Evolutionary conservation across 2,888 invertebrate genomes (phyloP).

Genomic region (Blastobasis adustella): DNA sequence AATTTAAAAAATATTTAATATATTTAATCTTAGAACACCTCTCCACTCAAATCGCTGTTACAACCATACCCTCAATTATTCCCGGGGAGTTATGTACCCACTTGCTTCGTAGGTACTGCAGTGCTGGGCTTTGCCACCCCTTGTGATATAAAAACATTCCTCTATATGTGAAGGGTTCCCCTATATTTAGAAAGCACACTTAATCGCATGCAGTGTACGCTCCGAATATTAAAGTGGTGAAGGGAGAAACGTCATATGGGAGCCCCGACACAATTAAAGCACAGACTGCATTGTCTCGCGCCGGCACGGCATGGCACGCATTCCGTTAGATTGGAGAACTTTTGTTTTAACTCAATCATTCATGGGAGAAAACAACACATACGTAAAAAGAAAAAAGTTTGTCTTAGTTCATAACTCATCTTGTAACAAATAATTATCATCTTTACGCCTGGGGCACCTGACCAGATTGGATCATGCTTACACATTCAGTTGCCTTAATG

Average conservation of each 20-base stretch:
- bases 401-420: too few relatives aligned
- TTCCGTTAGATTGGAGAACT: slow-evolving; percentile 41
- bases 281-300: slow-evolving; percentile 40
- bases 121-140: slow-evolving; percentile 37
- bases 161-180: slow-evolving; percentile 52
- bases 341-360: neutral
- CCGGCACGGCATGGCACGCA: slow-evolving; percentile 21
- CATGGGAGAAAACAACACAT: too few relatives aligned
- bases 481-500: too few relatives aligned
- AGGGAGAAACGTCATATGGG: slow-evolving; percentile 67
- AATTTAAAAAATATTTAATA: slow-evolving; percentile 6
- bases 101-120: slow-evolving; percentile 48
- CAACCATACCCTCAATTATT: slow-evolving; percentile 44
- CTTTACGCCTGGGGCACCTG: too few relatives aligned
- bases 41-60: slow-evolving; percentile 28
- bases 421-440: too few relatives aligned
- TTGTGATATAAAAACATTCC: slow-evolving; percentile 46
- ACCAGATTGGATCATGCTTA: too few relatives aligned
- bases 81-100: slow-evolving; percentile 62
- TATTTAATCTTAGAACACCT: slow-evolving; percentile 11
- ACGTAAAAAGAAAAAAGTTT: too few relatives aligned
- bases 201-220: slow-evolving; percentile 63
- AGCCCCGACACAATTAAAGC: slow-evolving; percentile 56
- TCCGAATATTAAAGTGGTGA: slow-evolving; percentile 64
- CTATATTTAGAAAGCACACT: slow-evolving; percentile 68